Evolutionary conservation across 37 sponge, comb jelly and placozoan species (phyloP), one percentile per base, ranked within the genome.

Genomic region (Diacarnus erythraeanus): DNA sequence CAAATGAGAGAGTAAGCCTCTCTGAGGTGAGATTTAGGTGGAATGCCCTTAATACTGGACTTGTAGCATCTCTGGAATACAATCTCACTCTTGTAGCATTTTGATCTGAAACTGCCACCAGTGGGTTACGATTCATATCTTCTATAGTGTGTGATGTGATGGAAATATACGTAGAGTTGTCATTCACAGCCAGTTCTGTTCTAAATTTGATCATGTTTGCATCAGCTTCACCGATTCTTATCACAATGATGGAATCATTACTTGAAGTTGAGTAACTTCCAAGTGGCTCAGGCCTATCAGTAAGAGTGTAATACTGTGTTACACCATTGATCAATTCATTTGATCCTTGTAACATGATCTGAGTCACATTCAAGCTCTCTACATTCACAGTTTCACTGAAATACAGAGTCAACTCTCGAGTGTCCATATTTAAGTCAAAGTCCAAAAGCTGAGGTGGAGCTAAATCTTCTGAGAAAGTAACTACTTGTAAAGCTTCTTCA

Each of bases 311-410:
- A n/a, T 23, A 76, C 64, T 87, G 77, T 58, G 85, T 81, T 23
- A 21, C 10, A 30, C 58, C 75, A 41, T 36, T 54, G 22, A 33
- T 17, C 1, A 65, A 51, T 21, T 21, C 59, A 20, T 71, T 27
- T 22, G 66, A 20, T 2, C 87, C 86, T 73, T 90, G 96, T 17
- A 96, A 47, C 4, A 82, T 89, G 47, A 96, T 80, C 2, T 42
- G 71, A 10, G 85, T 73, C 0, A 96, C 88, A 78, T 96, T 84
- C 27, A 96, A 47, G 9, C 84, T 82, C 23, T 64, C 42, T 30
- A 84, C 82, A 78, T 90, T 82, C 17, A 96, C 88, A 18, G 96
- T 92, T 79, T 96, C 93, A 69, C 75, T 84, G 72, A 92, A 89
- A 26, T 76, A 71, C 18, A 96, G 67, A 36, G 84, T 89, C 63